Evolutionary conservation across 1,140 invertebrate genomes (phyloP).

Genomic region (Bombus confusus): DNA sequence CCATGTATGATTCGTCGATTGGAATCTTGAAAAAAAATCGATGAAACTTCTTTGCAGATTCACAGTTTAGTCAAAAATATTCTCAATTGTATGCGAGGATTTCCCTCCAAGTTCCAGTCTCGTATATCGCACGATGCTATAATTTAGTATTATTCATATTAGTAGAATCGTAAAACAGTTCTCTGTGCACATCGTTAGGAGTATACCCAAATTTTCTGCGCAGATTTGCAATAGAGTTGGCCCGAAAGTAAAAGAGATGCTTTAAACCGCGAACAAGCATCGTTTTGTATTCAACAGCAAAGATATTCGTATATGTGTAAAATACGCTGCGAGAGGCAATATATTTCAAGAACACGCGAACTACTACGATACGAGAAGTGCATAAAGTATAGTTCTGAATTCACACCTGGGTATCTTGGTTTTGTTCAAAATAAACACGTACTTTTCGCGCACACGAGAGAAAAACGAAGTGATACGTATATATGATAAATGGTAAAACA

Average conservation of each 20-base stretch:
- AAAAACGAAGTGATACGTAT: not conserved
- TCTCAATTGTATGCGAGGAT: no score
- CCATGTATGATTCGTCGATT: no score
- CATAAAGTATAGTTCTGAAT: constrained; percentile 11
- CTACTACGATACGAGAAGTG: not conserved
- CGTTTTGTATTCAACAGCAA: not conserved
- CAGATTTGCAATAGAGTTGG: not conserved
- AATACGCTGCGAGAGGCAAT: not conserved
- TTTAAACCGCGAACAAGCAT: not conserved
- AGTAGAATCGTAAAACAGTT: no score
- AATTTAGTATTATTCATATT: no score
- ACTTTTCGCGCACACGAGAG: constrained; percentile 21
- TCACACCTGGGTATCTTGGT: constrained; percentile 5
- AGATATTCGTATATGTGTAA: not conserved
- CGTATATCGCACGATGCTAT: no score
- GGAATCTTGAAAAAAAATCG: no score
- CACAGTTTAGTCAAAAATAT: no score
- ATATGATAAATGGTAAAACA: not conserved
- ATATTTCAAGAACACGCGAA: not conserved
- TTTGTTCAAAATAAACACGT: not conserved
- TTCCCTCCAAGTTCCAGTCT: no score
- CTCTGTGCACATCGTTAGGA: no score
- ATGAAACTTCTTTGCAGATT: no score
- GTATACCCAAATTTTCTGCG: not conserved
- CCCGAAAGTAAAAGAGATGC: not conserved